Evolutionary conservation across 2,888 invertebrate species (phyloP).

Genomic region (Eucriotettix oculatus): DNA sequence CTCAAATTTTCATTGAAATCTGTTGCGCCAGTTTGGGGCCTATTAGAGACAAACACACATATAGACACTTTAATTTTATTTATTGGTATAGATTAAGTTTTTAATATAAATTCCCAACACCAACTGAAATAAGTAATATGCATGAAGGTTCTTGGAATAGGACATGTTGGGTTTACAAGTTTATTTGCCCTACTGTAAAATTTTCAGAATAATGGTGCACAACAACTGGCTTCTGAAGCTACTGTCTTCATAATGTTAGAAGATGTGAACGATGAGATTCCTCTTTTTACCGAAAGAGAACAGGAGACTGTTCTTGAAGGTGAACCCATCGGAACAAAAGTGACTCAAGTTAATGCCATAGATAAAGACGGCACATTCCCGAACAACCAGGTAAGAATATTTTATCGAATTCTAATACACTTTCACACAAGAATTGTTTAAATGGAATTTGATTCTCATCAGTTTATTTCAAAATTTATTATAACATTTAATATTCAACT

Average conservation of each 20-base stretch:
- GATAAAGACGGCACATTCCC: slow-evolving; percentile 92
- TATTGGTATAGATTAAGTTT: no score
- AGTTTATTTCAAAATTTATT: no score
- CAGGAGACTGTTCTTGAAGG: slow-evolving; percentile 92
- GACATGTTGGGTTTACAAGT: no score
- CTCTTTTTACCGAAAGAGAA: slow-evolving; percentile 85
- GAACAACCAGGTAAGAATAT: slow-evolving; percentile 63
- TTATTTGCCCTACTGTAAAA: no score
- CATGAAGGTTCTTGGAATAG: no score
- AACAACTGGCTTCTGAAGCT: slow-evolving; percentile 86
- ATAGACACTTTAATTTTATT: no score
- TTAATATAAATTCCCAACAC: no score
- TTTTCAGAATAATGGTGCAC: slow-evolving; percentile 80
- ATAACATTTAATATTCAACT: no score
- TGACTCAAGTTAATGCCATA: slow-evolving; percentile 89
- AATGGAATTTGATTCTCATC: background rate
- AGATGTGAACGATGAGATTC: slow-evolving; percentile 95
- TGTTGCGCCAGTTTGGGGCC: no score
- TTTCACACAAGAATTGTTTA: background rate
- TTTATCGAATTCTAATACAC: background rate
- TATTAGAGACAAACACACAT: no score
- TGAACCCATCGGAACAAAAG: slow-evolving; percentile 86
- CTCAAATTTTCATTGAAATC: no score
- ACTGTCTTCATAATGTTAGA: slow-evolving; percentile 85
- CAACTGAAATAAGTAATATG: no score